phyloP scores from a whole-genome alignment of 1,140 invertebrate genomes.

The Oryctes rhinoceros region DNA sequence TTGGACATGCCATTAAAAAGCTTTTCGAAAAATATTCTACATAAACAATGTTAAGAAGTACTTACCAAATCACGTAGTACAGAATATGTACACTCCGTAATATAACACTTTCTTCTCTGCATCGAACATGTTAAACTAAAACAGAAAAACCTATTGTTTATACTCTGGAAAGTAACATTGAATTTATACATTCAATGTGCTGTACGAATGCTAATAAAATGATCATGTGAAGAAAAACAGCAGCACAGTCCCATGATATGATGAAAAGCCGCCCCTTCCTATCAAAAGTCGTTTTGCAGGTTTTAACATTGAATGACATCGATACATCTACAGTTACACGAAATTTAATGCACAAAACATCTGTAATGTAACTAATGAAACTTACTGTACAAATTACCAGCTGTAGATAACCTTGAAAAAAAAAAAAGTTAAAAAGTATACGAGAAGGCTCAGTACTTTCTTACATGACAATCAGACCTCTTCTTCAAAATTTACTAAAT shows the following conservation, averaged over 20 bases:
- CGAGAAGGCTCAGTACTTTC: not conserved
- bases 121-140: slow-evolving; percentile 21
- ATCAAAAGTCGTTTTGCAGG: not conserved
- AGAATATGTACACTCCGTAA: slow-evolving; percentile 13
- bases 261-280: not conserved
- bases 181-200: not conserved
- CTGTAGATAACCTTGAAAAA: slow-evolving; percentile 34
- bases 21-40: too few relatives aligned
- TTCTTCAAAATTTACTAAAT: not conserved
- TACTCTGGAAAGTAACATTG: not conserved
- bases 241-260: not conserved
- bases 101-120: not conserved
- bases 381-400: slow-evolving; percentile 12
- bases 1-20: not conserved
- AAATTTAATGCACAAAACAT: slow-evolving; percentile 7
- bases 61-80: slow-evolving; percentile 29
- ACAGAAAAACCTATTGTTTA: not conserved
- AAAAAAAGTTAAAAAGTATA: not conserved
- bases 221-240: not conserved
- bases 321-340: not conserved
- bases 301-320: not conserved
- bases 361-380: not conserved
- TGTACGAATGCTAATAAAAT: slow-evolving; percentile 2
- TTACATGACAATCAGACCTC: not conserved
- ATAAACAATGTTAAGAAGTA: not conserved